These are phyloP conservation scores for Erannis defoliaria DNA, from an alignment of 2,888 invertebrate genomes.

Conservation along the genomic window DNA sequence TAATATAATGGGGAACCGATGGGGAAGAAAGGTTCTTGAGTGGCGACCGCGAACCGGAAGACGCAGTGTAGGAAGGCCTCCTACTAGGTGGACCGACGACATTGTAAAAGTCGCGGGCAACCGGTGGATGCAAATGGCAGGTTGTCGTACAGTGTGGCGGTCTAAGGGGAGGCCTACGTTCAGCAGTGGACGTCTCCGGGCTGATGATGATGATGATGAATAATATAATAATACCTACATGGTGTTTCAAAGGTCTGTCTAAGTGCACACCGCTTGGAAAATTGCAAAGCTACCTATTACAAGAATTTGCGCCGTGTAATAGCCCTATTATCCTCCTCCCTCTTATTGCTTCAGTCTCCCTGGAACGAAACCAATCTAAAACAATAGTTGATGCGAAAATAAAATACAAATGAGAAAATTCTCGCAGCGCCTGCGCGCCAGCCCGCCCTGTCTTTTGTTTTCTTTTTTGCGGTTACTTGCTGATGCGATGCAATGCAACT, in stretches of 20 bases:
- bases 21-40: too few relatives aligned
- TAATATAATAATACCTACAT: background rate
- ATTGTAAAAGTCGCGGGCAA: too few relatives aligned
- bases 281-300: constrained; percentile 68
- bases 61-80: too few relatives aligned
- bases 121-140: too few relatives aligned
- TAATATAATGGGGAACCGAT: too few relatives aligned
- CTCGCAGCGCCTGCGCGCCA: constrained; percentile 23
- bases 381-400: constrained; percentile 39
- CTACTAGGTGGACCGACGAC: too few relatives aligned
- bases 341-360: constrained; percentile 42
- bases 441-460: constrained; percentile 26
- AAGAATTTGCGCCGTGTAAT: constrained; percentile 67
- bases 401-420: constrained; percentile 42
- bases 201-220: too few relatives aligned
- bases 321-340: constrained; percentile 58
- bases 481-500: constrained; percentile 39
- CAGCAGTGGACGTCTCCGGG: too few relatives aligned
- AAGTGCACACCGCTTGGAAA: constrained; percentile 49
- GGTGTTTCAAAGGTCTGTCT: background rate
- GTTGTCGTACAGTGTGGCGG: too few relatives aligned
- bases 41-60: too few relatives aligned
- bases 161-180: too few relatives aligned
- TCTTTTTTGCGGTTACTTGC: constrained; percentile 46
- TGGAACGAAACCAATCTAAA: constrained; percentile 46